Evolutionary conservation across 2,113 vertebrate genomes (phyloP), one percentile per base, ranked within the genome.

Genomic region (Gymnarchus niloticus): DNA sequence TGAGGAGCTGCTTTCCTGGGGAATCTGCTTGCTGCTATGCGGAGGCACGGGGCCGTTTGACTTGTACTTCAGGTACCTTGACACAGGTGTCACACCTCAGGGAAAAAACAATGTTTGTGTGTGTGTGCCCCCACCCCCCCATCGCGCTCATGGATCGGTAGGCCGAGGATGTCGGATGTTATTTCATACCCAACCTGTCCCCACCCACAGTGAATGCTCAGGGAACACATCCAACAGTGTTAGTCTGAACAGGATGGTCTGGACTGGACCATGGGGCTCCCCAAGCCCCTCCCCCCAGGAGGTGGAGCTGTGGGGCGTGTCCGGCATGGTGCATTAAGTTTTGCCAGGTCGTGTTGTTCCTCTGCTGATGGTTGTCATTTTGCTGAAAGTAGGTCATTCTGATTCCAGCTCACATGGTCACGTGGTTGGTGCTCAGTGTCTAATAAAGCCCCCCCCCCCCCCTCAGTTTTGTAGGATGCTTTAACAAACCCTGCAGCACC

Each of bases 351-450:
- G n/a, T 61, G 59, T 83, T 54, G 81, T 83, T 12, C 10, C 28
- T 6, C 54, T 5, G 51, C 81, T 41, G 81, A 56, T 83, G 41
- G 81, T 83, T 83, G 81, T 83, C 17, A 56, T 57, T 83, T 28
- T 41, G 81, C 81, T 41, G 52, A 73, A 85, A 85, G 33, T 85
- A 85, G 84, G 84, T 85, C 84, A 77, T 41, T 52, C 65, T 54
- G 52, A 78, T 69, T 77, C 69, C 37, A n/a, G n/a, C n/a, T n/a
- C n/a, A n/a, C n/a, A n/a, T n/a, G n/a, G n/a, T n/a, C 81, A 57
- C 82, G 44, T 49, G 59, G 82, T 56, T 19, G 33, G 49, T 44
- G 65, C 48, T 85, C 28, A 25, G 49, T 78, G 33, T 77, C 69
- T 85, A 77, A 85, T 69, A 37, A 76, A 77, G 84, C 51, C 6